phyloP scores from a whole-genome alignment of 1,140 invertebrate species.

The Ganaspis sp. region DNA sequence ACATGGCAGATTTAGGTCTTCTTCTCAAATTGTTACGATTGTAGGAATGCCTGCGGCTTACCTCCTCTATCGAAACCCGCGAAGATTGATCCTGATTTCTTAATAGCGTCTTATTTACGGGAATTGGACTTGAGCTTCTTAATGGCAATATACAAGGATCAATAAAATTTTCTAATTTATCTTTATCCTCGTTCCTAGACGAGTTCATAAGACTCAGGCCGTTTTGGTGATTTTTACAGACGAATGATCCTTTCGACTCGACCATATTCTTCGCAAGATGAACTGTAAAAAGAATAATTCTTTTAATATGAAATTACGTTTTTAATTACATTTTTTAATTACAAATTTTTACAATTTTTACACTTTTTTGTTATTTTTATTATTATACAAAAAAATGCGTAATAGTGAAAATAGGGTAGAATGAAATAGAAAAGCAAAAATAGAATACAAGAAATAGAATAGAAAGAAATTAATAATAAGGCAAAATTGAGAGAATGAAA shows the following conservation, averaged over 20 bases:
- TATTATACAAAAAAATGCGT: no score
- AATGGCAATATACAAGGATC: neutral
- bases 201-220: neutral
- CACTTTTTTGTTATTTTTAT: no score
- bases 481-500: no score
- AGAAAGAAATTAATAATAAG: no score
- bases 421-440: no score
- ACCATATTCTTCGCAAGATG: constrained; percentile 47
- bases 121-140: neutral
- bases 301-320: neutral
- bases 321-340: no score
- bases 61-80: constrained; percentile 68
- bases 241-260: neutral
- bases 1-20: neutral
- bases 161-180: neutral
- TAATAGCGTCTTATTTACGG: neutral
- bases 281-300: constrained; percentile 43
- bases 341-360: no score
- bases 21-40: constrained; percentile 1
- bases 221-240: neutral
- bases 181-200: neutral
- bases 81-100: constrained; percentile 58
- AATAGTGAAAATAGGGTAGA: no score
- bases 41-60: constrained; percentile 49
- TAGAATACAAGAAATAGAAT: no score